These are phyloP conservation scores for Semnornis frantzii DNA, from an alignment of 2,113 vertebrate species.

Conservation along the genomic window DNA sequence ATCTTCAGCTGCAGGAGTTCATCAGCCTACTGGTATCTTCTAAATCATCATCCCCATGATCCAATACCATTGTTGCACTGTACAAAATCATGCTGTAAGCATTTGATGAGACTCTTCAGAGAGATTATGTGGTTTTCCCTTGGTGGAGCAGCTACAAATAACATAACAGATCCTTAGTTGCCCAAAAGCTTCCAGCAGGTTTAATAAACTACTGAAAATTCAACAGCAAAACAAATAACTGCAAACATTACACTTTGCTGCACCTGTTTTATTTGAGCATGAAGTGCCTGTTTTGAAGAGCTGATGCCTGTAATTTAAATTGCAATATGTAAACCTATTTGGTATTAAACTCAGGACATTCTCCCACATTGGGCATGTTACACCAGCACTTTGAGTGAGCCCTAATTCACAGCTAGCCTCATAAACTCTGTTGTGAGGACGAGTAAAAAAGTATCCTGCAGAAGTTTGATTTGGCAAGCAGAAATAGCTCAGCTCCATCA, in stretches of 20 bases:
- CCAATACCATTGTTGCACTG: accelerated
- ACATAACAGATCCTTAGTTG: not conserved
- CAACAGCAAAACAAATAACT: not conserved
- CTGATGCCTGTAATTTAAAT: slow-evolving; percentile 9
- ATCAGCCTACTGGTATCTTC: not conserved
- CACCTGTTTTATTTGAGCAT: slow-evolving; percentile 41
- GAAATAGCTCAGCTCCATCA: slow-evolving; percentile 9
- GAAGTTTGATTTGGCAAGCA: slow-evolving; percentile 37
- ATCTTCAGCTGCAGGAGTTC: not conserved
- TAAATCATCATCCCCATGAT: not conserved
- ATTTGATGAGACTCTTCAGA: not conserved
- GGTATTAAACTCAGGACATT: not conserved
- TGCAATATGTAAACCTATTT: not conserved
- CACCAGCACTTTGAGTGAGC: not conserved
- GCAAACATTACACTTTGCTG: not conserved
- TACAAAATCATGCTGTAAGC: not conserved
- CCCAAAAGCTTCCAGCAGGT: not conserved
- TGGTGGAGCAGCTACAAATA: not conserved
- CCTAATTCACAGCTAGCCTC: slow-evolving; percentile 1
- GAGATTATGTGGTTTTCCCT: not conserved
- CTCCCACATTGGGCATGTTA: not conserved
- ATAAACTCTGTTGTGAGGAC: slow-evolving; percentile 10
- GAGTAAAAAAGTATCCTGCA: not conserved
- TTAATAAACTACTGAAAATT: not conserved
- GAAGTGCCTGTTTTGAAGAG: slow-evolving; percentile 1